These are phyloP conservation scores for Synergus gifuensis DNA, from an alignment of 2,888 invertebrate genomes.

Conservation along the genomic window DNA sequence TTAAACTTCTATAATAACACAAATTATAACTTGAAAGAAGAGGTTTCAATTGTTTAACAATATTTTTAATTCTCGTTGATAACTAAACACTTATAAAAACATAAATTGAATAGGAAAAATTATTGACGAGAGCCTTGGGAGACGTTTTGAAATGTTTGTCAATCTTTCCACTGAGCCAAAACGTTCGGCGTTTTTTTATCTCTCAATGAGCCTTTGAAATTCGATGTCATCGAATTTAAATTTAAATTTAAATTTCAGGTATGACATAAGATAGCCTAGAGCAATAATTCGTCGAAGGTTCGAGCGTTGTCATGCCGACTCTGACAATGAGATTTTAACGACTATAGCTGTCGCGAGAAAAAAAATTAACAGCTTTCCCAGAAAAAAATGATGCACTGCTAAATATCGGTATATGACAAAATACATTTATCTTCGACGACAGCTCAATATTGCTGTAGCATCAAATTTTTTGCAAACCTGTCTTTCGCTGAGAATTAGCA, in stretches of 20 bases:
- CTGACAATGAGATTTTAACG: conserved; percentile 41
- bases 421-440: conserved; percentile 41
- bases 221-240: conserved; percentile 31
- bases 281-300: conserved; percentile 33
- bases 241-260: conserved; percentile 37
- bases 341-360: conserved; percentile 20
- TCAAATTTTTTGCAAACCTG: conserved; percentile 23
- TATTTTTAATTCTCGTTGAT: background rate
- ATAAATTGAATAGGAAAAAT: conserved; percentile 7
- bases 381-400: conserved; percentile 41
- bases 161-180: conserved; percentile 8
- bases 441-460: conserved; percentile 37
- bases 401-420: conserved; percentile 39
- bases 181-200: conserved; percentile 21
- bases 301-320: conserved; percentile 36
- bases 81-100: background rate
- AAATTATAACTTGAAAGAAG: too few relatives aligned
- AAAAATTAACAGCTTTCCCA: conserved; percentile 31
- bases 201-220: conserved; percentile 12
- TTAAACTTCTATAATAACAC: too few relatives aligned
- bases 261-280: conserved; percentile 35
- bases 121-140: conserved; percentile 50
- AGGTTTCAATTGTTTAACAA: background rate
- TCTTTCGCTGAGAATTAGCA: conserved; percentile 38
- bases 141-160: conserved; percentile 31